Evolutionary conservation across 2,888 invertebrate genomes (phyloP), one percentile per base, ranked within the genome.

Genomic region (Hypomecis atomaria): DNA sequence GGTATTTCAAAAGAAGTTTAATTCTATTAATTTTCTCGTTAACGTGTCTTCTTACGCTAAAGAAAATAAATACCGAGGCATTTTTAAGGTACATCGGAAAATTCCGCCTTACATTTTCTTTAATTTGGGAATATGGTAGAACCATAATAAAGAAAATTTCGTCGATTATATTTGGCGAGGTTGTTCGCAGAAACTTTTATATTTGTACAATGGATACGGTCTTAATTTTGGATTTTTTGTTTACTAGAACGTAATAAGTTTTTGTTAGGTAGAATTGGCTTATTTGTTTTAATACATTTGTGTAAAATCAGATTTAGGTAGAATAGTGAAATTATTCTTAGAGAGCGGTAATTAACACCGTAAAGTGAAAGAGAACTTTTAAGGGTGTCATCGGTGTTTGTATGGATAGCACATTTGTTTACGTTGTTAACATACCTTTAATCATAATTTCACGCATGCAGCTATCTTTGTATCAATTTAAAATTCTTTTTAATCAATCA

Each of bases 21-120:
- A 65, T 68, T 63, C 47, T 56, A 62, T 67, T 65, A 60, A 64
- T 62, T 68, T 67, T 67, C 62, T 65, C 55, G 57, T 70, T 65
- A 62, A 65, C 66, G 63, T 68, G 62, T 68, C 68, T 62, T 59
- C 65, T 66, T 66, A 68, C 66, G 55, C 57, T 66, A 58, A 49
- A 33, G 60, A 59, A 66, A 69, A 67, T 65, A 63, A 59, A 66
- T 61, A 69, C 58, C 49, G 56, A 34, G 54, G 36, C 57, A 63
- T 59, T 60, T 69, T 49, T 48, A 59, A 68, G 44, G 62, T 63
- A 62, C 42, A 43, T 33, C 56, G 34, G 48, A 45, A 13, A 62
- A 65, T 61, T 57, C 38, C 47, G 37, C 34, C 37, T 64, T 55
- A 62, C 62, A 68, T 69, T 67, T 62, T 62, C 52, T 65, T 65